A percentile compares a stretch with the other conserved stretches of the same genome.
These are phyloP conservation scores for Dermatemys mawii DNA, from an alignment of 2,113 vertebrate species.

Conservation along the genomic window DNA sequence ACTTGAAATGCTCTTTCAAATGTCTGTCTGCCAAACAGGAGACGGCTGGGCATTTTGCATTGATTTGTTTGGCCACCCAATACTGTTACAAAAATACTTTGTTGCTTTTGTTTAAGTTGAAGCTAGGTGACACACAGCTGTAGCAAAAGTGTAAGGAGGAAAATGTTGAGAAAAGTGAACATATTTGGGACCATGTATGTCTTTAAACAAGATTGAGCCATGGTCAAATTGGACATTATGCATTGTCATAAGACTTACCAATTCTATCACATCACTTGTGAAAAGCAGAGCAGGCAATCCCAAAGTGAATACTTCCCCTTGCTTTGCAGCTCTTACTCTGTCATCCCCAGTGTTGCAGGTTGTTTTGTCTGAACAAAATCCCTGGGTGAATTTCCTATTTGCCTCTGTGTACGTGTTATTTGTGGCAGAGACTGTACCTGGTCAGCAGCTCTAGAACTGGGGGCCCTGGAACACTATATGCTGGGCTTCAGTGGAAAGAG, in stretches of 20 bases:
- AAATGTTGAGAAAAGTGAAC: not conserved
- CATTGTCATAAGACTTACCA: slow-evolving; percentile 1
- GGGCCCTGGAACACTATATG: slow-evolving; percentile 93
- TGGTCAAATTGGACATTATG: not conserved
- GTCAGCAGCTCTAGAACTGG: slow-evolving; percentile 95
- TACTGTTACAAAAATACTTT: not conserved
- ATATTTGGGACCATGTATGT: not conserved
- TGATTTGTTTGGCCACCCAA: not conserved
- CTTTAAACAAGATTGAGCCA: not conserved
- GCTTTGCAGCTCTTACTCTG: slow-evolving; percentile 77
- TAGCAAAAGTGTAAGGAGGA: accelerated
- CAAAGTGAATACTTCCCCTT: not conserved
- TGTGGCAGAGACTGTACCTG: slow-evolving; percentile 91
- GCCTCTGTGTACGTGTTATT: slow-evolving; percentile 97
- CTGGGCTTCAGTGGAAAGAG: slow-evolving; percentile 91
- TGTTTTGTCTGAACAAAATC: slow-evolving; percentile 77
- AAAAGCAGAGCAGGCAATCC: not conserved
- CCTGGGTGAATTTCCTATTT: slow-evolving; percentile 96
- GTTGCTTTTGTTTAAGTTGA: not conserved
- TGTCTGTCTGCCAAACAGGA: not conserved
- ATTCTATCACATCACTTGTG: not conserved
- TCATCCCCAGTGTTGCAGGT: slow-evolving; percentile 79
- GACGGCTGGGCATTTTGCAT: not conserved
- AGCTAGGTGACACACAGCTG: slow-evolving; percentile 1
- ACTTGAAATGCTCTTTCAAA: not conserved